These are phyloP conservation scores for Acleris emargana DNA, from an alignment of 2,888 invertebrate species.

Conservation along the genomic window DNA sequence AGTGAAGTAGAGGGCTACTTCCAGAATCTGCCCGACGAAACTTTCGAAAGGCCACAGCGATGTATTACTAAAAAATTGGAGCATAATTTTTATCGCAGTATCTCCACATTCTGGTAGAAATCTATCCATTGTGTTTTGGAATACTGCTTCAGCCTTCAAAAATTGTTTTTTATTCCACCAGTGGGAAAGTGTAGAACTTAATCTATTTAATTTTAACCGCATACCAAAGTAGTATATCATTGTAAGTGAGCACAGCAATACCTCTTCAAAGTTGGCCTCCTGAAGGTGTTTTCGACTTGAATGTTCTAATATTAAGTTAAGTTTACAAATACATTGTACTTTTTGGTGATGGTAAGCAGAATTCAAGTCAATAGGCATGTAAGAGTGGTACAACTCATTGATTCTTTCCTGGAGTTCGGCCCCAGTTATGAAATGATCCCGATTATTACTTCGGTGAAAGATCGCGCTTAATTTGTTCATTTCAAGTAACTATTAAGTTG, in stretches of 20 bases:
- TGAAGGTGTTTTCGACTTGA: conserved; percentile 46
- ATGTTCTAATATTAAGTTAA: conserved; percentile 50
- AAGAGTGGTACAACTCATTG: conserved; percentile 47
- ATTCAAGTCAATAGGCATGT: conserved; percentile 57
- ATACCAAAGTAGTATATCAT: conserved; percentile 65
- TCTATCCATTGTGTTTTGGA: conserved; percentile 56
- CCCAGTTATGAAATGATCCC: conserved; percentile 1
- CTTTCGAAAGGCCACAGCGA: conserved; percentile 61
- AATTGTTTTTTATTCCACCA: conserved; percentile 55
- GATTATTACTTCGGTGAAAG: background rate
- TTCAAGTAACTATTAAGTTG: background rate
- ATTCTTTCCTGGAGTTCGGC: conserved; percentile 50
- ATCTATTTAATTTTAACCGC: conserved; percentile 55
- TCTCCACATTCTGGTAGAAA: conserved; percentile 62
- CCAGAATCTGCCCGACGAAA: conserved; percentile 61
- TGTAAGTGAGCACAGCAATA: conserved; percentile 58
- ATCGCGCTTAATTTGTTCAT: conserved; percentile 2
- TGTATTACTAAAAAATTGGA: conserved; percentile 56
- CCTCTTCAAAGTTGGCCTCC: conserved; percentile 52
- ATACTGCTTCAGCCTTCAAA: conserved; percentile 54
- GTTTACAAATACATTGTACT: conserved; percentile 50
- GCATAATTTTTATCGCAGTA: conserved; percentile 54
- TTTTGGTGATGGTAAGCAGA: conserved; percentile 48
- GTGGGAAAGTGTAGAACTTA: conserved; percentile 48
- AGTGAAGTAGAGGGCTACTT: conserved; percentile 58